Base-by-base conservation (phyloP, 2,797 vertebrate genomes). In the Buphagus erythrorhynchus region DNA sequence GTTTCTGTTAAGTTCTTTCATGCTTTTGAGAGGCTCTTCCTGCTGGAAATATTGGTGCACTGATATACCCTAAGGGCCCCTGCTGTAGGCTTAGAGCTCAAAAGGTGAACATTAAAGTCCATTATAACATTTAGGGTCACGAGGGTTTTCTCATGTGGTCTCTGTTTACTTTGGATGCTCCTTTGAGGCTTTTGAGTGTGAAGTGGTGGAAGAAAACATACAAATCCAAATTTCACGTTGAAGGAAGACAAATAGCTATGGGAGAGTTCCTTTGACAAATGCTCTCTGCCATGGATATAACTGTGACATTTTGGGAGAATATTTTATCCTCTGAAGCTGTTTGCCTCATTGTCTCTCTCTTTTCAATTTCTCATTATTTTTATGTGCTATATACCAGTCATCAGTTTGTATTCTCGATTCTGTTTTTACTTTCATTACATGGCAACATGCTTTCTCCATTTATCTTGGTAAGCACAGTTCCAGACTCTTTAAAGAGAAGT, bases 401-500 rank as follows among this genome's bases (percentile, higher is more conserved):
- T 83, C 61, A 80, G 35, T 71, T 75, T 51, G 69, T 55, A 62
- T 58, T 74, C 52, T 80, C 33, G 68, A 65, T 74, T 88, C 72
- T 78, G 91, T 21, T 35, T 91, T 94, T 78, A 33, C 93, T 95
- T 95, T 84, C 85, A 75, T 88, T 90, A 67, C 69, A 69, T 31
- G 51, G 82, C 78, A 84, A 54, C 72, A 31, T 95, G 89, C 89
- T 95, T 96, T 95, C 87, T 89, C 73, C 82, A 95, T 97, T 95
- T 63, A 17, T 94, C 92, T 80, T 55, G 68, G 57, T 95, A 90
- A 96, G 43, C 79, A 29, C 75, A 35, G 79, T 71, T 92, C 87
- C 95, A 96, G 91, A 90, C 87, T 42, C 61, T 77, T 63, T 88
- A 73, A 78, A 49, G 76, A 72, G 82, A 65, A 59, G 66, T 91